Evolutionary conservation across 53 echinoderm and acorn worm genomes (phyloP).

Genomic region (Arbacia lixula): DNA sequence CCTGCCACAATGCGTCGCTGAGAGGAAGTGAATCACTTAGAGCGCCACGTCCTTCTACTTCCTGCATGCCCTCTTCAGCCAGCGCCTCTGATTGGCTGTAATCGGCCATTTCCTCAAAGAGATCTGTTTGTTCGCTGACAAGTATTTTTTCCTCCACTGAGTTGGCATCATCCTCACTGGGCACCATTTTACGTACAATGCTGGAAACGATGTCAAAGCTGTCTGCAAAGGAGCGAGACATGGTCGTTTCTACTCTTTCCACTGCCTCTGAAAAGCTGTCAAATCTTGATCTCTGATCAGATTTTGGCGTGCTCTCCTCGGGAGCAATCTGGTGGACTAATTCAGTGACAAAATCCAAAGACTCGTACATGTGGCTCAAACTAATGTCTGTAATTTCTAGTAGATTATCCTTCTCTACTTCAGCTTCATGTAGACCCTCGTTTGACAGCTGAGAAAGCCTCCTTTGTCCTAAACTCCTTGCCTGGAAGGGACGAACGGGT

Average conservation of each 20-base stretch:
- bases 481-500: conserved; percentile 1
- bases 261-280: conserved; percentile 30
- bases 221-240: conserved; percentile 16
- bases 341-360: conserved; percentile 92
- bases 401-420: conserved; percentile 69
- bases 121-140: conserved; percentile 38
- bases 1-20: conserved; percentile 22
- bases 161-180: conserved; percentile 1
- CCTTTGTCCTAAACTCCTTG: conserved; percentile 18
- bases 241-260: background rate
- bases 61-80: conserved; percentile 3
- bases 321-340: conserved; percentile 73
- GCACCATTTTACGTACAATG: conserved; percentile 52
- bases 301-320: conserved; percentile 16
- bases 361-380: conserved; percentile 87
- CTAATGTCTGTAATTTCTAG: conserved; percentile 89
- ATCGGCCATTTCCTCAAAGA: conserved; percentile 40
- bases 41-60: conserved; percentile 15
- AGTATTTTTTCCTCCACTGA: conserved; percentile 46
- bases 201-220: conserved; percentile 48
- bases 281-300: conserved; percentile 16
- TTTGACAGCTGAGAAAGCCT: conserved; percentile 40
- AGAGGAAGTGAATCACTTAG: conserved; percentile 53
- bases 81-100: conserved; percentile 49
- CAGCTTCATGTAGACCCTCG: background rate